phyloP scores from a whole-genome alignment of 2,113 vertebrate species.

The Chionis minor region DNA sequence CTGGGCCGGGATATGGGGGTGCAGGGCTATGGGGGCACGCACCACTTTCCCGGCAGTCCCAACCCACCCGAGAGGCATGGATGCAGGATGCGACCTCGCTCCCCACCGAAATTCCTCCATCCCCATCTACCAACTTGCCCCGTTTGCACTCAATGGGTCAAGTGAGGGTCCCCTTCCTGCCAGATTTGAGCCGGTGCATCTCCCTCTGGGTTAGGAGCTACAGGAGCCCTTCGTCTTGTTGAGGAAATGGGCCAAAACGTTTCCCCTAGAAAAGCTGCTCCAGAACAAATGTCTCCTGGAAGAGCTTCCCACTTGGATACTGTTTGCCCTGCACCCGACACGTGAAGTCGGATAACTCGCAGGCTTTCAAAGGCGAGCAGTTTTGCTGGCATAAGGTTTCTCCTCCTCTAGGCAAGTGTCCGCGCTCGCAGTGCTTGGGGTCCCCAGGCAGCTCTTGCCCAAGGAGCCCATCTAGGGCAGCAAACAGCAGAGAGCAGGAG shows the following conservation, averaged over 20 bases:
- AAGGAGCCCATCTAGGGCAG: background rate
- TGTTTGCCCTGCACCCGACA: background rate
- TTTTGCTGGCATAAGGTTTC: background rate
- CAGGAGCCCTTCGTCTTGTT: background rate
- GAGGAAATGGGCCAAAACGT: background rate
- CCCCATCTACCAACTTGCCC: accelerated
- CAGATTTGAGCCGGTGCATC: background rate
- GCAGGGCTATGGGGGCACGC: accelerated
- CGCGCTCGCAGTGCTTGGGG: accelerated
- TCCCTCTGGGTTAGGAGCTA: background rate
- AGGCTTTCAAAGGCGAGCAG: accelerated
- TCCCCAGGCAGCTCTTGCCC: background rate
- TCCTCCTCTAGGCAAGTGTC: background rate
- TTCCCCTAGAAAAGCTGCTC: background rate
- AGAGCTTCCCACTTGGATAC: background rate
- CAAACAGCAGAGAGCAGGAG: background rate
- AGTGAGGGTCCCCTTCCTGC: background rate
- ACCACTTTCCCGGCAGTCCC: background rate
- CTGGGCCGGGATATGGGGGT: accelerated
- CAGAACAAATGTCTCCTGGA: background rate
- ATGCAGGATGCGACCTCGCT: accelerated
- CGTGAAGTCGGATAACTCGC: background rate
- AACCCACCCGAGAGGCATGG: accelerated
- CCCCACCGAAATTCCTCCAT: background rate
- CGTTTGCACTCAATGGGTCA: accelerated